phyloP scores from a whole-genome alignment of 2,888 invertebrate species.

The Amiota mariae region DNA sequence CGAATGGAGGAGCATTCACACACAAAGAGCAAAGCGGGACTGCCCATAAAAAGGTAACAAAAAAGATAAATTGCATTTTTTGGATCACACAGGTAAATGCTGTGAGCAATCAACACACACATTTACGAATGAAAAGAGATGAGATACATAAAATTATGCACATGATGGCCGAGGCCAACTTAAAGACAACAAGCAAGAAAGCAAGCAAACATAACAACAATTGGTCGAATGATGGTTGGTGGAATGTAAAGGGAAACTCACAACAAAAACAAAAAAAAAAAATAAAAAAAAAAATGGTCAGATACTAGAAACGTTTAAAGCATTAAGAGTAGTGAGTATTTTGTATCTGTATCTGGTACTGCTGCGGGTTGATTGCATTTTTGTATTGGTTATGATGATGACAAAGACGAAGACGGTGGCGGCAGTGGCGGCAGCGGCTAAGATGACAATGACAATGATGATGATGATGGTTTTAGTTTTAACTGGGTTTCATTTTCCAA shows the following conservation, averaged over 20 bases:
- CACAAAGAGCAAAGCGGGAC: constrained; percentile 61
- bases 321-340: no score
- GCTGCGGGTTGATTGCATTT: constrained; percentile 28
- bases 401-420: background rate
- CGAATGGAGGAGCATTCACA: constrained; percentile 44
- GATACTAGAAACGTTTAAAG: no score
- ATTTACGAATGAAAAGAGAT: constrained; percentile 3
- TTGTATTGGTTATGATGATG: constrained; percentile 26
- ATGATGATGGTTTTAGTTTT: constrained; percentile 2
- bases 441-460: constrained; percentile 21
- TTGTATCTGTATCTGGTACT: no score
- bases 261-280: no score
- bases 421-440: no score
- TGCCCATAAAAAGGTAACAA: constrained; percentile 69
- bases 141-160: constrained; percentile 56
- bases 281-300: no score
- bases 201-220: background rate
- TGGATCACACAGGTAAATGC: constrained; percentile 55
- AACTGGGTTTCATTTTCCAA: background rate
- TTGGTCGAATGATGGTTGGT: background rate
- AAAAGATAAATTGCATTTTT: constrained; percentile 70
- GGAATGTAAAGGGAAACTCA: constrained; percentile 24
- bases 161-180: constrained; percentile 51
- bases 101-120: constrained; percentile 10
- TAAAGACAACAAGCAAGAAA: no score